Evolutionary conservation across 2,797 vertebrate species (phyloP).

Genomic region (Sebastes iracundus): DNA sequence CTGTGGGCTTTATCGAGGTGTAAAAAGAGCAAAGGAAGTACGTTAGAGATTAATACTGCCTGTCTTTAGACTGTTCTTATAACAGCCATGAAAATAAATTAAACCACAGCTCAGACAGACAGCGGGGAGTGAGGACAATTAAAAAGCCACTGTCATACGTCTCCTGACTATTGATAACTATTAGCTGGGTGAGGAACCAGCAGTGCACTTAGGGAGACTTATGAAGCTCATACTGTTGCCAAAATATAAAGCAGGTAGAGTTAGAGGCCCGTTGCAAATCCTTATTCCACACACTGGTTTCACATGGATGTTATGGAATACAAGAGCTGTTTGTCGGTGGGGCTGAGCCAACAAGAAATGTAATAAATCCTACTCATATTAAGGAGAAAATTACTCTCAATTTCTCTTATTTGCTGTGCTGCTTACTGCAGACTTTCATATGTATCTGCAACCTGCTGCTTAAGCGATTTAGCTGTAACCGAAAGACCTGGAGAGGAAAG

Average conservation of each 20-base stretch:
- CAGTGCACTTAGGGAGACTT: conserved; percentile 42
- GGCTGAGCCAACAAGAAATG: conserved; percentile 16
- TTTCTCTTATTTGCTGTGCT: background rate
- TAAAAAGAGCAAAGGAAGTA: conserved; percentile 14
- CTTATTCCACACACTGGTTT: conserved; percentile 31
- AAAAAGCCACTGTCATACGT: conserved; percentile 33
- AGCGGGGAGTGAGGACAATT: conserved; percentile 24
- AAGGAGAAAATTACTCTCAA: background rate
- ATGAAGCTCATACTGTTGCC: conserved; percentile 49
- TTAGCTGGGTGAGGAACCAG: conserved; percentile 36
- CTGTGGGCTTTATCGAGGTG: background rate
- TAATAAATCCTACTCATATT: conserved; percentile 15
- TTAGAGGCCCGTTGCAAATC: background rate
- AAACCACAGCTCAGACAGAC: background rate
- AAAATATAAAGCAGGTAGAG: conserved; percentile 39
- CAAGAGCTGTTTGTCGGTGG: conserved; percentile 8
- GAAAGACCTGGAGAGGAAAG: conserved; percentile 9
- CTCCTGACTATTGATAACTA: conserved; percentile 54
- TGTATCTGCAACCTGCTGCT: background rate
- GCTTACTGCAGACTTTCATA: background rate
- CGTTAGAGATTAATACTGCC: conserved; percentile 14
- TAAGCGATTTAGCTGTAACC: conserved; percentile 16
- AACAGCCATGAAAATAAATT: conserved; percentile 17
- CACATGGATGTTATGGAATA: conserved; percentile 22
- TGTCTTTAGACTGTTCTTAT: conserved; percentile 16